Evolutionary conservation across 92 coral and sea anemone genomes (phyloP).

Genomic region (Muricea muricata): DNA sequence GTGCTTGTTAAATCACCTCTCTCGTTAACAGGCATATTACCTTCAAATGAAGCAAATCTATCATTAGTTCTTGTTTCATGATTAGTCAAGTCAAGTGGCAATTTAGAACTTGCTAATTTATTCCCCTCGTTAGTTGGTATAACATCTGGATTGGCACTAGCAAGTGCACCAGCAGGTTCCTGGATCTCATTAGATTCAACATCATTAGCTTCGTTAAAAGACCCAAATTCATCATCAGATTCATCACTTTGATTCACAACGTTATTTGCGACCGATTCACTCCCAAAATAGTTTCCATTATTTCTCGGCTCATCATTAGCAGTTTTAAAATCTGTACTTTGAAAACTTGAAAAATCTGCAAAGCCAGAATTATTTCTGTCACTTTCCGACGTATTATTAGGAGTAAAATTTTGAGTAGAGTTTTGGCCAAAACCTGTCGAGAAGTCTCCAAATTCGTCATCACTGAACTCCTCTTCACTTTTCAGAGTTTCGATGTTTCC

Average conservation of each 20-base stretch:
- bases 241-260: background rate
- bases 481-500: slow-evolving; percentile 21
- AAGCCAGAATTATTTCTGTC: background rate
- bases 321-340: background rate
- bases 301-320: background rate
- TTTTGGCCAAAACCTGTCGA: background rate
- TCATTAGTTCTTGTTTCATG: background rate
- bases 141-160: background rate
- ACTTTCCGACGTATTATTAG: background rate
- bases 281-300: background rate
- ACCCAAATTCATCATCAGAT: slow-evolving; percentile 12
- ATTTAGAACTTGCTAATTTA: slow-evolving; percentile 1
- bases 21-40: background rate
- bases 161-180: background rate
- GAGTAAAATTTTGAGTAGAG: background rate
- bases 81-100: background rate
- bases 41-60: slow-evolving; percentile 3
- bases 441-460: slow-evolving; percentile 34
- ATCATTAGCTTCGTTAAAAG: slow-evolving; percentile 16
- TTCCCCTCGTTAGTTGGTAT: background rate
- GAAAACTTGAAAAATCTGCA: slow-evolving; percentile 15
- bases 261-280: background rate
- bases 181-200: slow-evolving; percentile 11
- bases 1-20: slow-evolving; percentile 3
- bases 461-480: slow-evolving; percentile 6